These are phyloP conservation scores for Noturus placidus DNA, from an alignment of 2,113 vertebrate species.

Conservation along the genomic window DNA sequence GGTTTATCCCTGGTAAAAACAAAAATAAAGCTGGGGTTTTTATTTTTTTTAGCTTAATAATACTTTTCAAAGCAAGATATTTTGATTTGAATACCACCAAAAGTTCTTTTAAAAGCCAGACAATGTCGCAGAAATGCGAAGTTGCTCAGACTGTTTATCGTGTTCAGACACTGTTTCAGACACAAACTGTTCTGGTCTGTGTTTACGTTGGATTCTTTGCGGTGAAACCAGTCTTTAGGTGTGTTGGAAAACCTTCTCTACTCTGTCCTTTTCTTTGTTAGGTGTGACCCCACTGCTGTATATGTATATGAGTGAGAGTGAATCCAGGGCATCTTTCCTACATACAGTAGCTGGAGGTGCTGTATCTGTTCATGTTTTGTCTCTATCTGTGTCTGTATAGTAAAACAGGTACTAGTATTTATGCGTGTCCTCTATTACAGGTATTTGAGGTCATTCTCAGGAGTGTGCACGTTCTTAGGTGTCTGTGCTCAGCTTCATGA, in stretches of 20 bases:
- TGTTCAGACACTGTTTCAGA: background rate
- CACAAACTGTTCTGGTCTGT: slow-evolving; percentile 3
- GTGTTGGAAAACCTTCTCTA: slow-evolving; percentile 30
- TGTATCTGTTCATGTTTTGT: background rate
- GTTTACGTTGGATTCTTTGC: slow-evolving; percentile 33
- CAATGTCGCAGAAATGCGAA: background rate
- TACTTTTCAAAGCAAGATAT: background rate
- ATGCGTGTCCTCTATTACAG: background rate
- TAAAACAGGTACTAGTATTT: background rate
- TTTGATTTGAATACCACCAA: slow-evolving; percentile 4
- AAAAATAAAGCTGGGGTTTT: background rate
- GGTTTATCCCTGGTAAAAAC: background rate
- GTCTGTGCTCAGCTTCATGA: background rate
- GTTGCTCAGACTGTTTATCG: slow-evolving; percentile 15
- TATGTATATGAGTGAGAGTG: slow-evolving; percentile 19
- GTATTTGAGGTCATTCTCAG: background rate
- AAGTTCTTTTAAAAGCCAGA: background rate
- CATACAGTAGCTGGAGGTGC: background rate
- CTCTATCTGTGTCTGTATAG: background rate
- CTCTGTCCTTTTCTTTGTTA: background rate
- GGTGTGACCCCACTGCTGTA: slow-evolving; percentile 31
- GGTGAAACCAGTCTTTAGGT: slow-evolving; percentile 19
- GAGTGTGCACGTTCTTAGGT: background rate
- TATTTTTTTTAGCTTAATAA: background rate
- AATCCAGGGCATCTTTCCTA: slow-evolving; percentile 31